These are phyloP conservation scores for Carpatolechia fugitivella DNA, from an alignment of 2,888 invertebrate species.

Conservation along the genomic window DNA sequence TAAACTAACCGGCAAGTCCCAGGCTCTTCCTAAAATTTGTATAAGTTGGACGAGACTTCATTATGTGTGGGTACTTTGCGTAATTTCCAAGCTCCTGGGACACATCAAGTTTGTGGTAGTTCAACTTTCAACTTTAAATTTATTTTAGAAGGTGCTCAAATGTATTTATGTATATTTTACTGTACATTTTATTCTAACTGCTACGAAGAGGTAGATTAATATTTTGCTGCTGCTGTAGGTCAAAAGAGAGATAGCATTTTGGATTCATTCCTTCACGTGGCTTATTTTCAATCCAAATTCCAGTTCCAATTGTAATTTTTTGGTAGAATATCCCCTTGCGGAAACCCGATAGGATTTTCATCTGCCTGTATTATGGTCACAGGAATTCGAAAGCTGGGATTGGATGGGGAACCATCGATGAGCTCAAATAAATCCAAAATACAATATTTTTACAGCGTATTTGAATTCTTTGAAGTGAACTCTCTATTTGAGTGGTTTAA, in stretches of 20 bases:
- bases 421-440: conserved; percentile 1
- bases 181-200: background rate
- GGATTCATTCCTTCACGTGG: no score
- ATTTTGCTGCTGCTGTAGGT: no score
- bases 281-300: no score
- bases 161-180: background rate
- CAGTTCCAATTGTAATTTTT: background rate
- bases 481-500: background rate
- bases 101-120: background rate
- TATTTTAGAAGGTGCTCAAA: background rate
- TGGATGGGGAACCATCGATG: background rate
- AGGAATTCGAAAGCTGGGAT: background rate
- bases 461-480: background rate
- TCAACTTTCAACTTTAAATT: background rate
- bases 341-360: background rate
- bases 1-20: background rate
- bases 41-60: background rate
- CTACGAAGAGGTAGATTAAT: background rate
- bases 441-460: conserved; percentile 1
- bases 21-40: background rate
- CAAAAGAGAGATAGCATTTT: no score
- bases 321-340: background rate
- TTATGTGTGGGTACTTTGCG: background rate
- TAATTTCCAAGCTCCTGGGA: conserved; percentile 4
- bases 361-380: background rate